Evolutionary conservation across 2,113 vertebrate genomes (phyloP).

Genomic region (Hemiprocne comata): DNA sequence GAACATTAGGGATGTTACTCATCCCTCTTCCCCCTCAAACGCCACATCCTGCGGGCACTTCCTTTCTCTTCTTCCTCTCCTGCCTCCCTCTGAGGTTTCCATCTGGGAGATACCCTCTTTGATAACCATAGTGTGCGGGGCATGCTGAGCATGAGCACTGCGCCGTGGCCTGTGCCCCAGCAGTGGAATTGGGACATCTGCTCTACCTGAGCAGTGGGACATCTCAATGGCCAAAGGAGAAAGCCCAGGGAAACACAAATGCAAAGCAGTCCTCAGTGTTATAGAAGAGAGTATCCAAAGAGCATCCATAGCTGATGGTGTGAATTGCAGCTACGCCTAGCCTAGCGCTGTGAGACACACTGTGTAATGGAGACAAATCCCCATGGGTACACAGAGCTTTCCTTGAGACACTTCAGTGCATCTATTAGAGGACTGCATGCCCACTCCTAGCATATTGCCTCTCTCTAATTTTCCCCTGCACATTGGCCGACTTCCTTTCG

Average conservation of each 20-base stretch:
- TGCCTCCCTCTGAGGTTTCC: neutral
- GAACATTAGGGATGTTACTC: fast-evolving
- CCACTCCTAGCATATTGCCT: neutral
- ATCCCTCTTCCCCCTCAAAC: neutral
- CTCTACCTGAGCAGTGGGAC: neutral
- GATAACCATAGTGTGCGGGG: no score
- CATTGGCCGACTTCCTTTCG: neutral
- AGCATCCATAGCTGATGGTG: neutral
- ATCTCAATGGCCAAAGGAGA: neutral
- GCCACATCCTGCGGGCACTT: neutral
- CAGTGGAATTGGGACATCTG: neutral
- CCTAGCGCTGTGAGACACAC: neutral
- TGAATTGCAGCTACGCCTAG: neutral
- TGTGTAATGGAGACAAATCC: no score
- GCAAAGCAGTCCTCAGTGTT: fast-evolving
- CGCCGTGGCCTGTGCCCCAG: no score
- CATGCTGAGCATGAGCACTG: neutral
- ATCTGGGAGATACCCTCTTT: fast-evolving
- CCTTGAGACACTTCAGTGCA: neutral
- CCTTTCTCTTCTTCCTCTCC: neutral
- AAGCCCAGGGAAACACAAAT: neutral
- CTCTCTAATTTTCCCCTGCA: neutral
- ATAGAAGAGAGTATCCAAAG: neutral
- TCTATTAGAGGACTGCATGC: neutral
- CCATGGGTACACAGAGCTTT: fast-evolving